Evolutionary conservation across 2,113 vertebrate species (phyloP).

Genomic region (Cryptomyrus ogoouensis): DNA sequence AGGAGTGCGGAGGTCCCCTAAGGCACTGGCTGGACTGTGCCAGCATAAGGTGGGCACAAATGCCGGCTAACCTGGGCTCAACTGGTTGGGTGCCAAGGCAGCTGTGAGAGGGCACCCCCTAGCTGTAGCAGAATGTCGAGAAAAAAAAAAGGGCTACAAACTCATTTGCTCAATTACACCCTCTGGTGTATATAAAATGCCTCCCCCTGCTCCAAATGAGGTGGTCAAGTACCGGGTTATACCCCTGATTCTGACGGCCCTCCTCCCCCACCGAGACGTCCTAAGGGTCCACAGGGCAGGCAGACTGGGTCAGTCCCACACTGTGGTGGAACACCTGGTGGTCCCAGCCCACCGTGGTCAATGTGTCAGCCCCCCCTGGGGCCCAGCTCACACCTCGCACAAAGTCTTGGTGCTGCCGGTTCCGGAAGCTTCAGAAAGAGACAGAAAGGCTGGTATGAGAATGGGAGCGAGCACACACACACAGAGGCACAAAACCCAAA

Average conservation of each 20-base stretch:
- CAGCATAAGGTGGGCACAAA: not conserved
- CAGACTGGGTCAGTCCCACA: slow-evolving; percentile 38
- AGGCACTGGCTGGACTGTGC: slow-evolving; percentile 14
- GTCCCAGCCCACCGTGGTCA: slow-evolving; percentile 92
- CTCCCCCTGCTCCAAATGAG: not conserved
- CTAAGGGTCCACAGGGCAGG: slow-evolving; percentile 8
- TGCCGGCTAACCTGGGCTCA: not conserved
- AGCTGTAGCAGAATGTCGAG: not conserved
- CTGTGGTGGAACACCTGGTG: slow-evolving; percentile 88
- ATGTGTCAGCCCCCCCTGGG: slow-evolving; percentile 64
- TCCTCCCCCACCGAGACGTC: not conserved
- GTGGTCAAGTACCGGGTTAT: not conserved
- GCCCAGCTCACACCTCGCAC: slow-evolving; percentile 81
- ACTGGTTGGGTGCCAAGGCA: not conserved
- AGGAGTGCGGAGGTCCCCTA: not conserved
- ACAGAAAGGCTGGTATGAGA: not conserved
- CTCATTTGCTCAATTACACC: not conserved
- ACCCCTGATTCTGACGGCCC: not conserved
- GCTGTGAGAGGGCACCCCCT: not conserved
- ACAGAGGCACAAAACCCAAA: not conserved
- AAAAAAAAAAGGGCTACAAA: not conserved
- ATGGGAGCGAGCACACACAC: not conserved
- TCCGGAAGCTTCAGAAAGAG: slow-evolving; percentile 64
- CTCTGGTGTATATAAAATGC: not conserved
- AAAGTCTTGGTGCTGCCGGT: slow-evolving; percentile 79